Base-by-base conservation (phyloP, 1,140 invertebrate genomes). In the Mya arenaria region DNA sequence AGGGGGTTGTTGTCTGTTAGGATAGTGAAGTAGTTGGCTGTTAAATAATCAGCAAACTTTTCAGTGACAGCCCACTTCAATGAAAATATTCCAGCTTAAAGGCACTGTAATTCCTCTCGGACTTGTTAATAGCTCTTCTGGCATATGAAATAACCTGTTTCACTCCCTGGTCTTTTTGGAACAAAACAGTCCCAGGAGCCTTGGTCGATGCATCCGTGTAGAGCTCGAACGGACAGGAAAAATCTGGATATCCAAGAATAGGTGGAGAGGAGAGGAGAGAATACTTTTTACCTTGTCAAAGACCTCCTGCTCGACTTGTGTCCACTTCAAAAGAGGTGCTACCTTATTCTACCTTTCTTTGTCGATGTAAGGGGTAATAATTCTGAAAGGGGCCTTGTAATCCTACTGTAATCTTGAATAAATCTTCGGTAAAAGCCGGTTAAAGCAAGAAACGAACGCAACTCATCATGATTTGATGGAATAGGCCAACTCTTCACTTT, bases 401-500 rank as follows among this genome's bases (percentile, higher is more conserved):
- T 62, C 82, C 89, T 72, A n/a, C 92, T 82, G 77, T 82, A 84
- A 39, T 73, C 37, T 55, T 84, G 90, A 28, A 93, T 86, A 83
- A 92, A 93, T 79, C 88, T 83, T 5, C 89, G 60, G 81, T 91
- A 91, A 79, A 92, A 93, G 60, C 89, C 87, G 52, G 89, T 65
- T 19, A 94, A 81, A 4, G 94, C 94, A 1, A 94, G 41, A 83
- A 94, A 94, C 19, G 87, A 41, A 55, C 91, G 77, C 0, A 94
- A 37, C 52, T 93, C 89, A 52, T 91, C 89, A 5, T 86, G 69
- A 63, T 81, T 91, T 66, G 73, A 87, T 30, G 86, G 81, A 23
- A n/a, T 52, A 23, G 86, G 80, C 66, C 73, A 89, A 23, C 84
- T 78, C 28, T 74, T 6, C 23, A 94, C 90, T 6, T 91, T 88